Base-by-base conservation (phyloP, 2,113 vertebrate species). In the Cathartes aura region DNA sequence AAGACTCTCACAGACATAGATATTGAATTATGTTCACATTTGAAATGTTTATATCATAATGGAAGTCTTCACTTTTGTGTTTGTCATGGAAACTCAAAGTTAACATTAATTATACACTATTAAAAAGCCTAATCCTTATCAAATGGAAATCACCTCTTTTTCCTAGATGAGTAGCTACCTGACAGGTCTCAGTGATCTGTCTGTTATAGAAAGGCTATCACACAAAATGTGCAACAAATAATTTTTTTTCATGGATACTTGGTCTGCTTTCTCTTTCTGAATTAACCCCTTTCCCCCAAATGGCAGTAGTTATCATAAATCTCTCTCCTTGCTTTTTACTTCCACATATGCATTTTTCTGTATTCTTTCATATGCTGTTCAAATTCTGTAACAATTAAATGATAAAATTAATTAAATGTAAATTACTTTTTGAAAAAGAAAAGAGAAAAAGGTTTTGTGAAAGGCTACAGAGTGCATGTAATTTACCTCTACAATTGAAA, bases 361-460 rank as follows among this genome's bases (percentile, higher is more conserved):
- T 87, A 40, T 95, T 87, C 66, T 90, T 56, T 84, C 66, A 30
- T 83, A 50, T 22, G 60, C 83, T 89, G 56, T 73, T 97, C 58
- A 86, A 97, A 90, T 94, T 92, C 58, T 52, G 19, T 89, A 97
- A 94, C 82, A 94, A 90, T 82, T 95, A 97, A 96, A 93, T 97
- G 67, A 89, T 94, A 91, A 98, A 95, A 96, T 91, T 95, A 98
- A 97, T 97, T 90, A 98, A 95, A 97, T 95, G 72, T 78, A 96
- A 93, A 92, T 97, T 89, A 82, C n/a, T 56, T 95, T 84, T 92
- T 73, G 59, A 86, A 91, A 97, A 93, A 89, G 56, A 64, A 60
- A 68, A 94, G 71, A 83, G 42, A 24, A 76, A 82, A 94, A 56
- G 63, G 29, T 80, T 91, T 87, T 86, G 80, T 95, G 53, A 67